Evolutionary conservation across 2,797 vertebrate genomes (phyloP).

Genomic region (Centroberyx gerrardi): DNA sequence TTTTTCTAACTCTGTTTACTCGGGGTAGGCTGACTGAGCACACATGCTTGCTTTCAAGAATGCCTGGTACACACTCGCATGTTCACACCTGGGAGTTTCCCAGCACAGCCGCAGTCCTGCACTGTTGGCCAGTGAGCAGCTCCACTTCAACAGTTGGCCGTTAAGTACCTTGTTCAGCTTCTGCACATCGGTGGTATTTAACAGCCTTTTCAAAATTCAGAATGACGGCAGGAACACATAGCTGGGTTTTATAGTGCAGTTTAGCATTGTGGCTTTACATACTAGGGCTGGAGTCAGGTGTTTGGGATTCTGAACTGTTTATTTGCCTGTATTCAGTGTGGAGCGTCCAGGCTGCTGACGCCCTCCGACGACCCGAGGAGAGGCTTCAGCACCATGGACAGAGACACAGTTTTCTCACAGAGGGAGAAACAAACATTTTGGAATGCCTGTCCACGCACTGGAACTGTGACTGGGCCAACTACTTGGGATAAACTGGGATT

Average conservation of each 20-base stretch:
- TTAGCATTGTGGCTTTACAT: background rate
- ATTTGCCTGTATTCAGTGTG: background rate
- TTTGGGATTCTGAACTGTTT: no score
- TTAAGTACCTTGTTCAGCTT: no score
- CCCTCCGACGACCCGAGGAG: background rate
- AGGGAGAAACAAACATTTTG: background rate
- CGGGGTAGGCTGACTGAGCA: constrained; percentile 17
- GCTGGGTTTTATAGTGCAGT: background rate
- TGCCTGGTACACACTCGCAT: background rate
- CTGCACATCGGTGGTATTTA: background rate
- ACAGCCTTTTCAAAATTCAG: background rate
- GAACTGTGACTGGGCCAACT: no score
- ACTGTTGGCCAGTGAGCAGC: background rate
- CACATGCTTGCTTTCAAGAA: constrained; percentile 12
- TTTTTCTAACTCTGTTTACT: constrained; percentile 3
- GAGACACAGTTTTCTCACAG: background rate
- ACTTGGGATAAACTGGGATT: no score
- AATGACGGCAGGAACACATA: background rate
- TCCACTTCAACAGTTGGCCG: background rate
- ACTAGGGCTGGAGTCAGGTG: no score
- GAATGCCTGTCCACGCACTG: no score
- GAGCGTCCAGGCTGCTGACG: no score
- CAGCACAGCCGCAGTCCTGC: constrained; percentile 4
- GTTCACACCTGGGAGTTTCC: constrained; percentile 22
- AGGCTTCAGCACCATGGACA: background rate